Base-by-base conservation (phyloP, 2,113 vertebrate genomes). In the Salvelinus sp. region DNA sequence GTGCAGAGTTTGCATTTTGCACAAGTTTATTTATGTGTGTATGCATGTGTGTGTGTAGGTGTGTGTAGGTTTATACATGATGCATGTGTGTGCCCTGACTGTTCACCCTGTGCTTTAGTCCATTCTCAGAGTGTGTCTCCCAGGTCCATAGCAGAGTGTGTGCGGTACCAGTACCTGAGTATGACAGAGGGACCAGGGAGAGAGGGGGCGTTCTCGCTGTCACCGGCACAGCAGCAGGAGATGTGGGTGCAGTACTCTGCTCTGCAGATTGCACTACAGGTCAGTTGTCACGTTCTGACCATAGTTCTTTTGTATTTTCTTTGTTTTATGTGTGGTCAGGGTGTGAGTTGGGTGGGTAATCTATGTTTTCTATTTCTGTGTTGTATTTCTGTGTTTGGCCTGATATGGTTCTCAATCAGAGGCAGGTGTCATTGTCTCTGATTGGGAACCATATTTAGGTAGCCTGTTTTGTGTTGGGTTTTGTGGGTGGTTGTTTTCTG, bases 231-330 rank as follows among this genome's bases (percentile, higher is more conserved):
- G 85, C 90, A 82, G 84, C 86, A 91, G 82, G 93, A 93, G 79
- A 81, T 91, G 70, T 94, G 92, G 93, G 80, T 94, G 76, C 93
- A 93, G 79, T 92, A 92, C 69, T 86, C 89, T 22, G 93, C 93
- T 25, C 90, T 94, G 77, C 87, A 93, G 86, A 83, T 92, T 58
- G 89, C 92, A 0, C 74, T 93, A 70, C 77, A 91, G 87, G 93
- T 93, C 71, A 82, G 25, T 25, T 25, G 25, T 25, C 25, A 25
- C 25, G 25, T 25, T 25, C 25, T 25, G 25, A 25, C 25, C 25
- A 25, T 25, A 25, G 25, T 25, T 25, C 25, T 25, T 25, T 25
- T 1, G 25, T 25, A 1, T 25, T 25, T 25, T 25, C 25, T 25
- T 25, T 25, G 25, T 25, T 25, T 25, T 25, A 25, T 25, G 25